Evolutionary conservation across 2,113 vertebrate species (phyloP).

Genomic region (Rhineura floridana): DNA sequence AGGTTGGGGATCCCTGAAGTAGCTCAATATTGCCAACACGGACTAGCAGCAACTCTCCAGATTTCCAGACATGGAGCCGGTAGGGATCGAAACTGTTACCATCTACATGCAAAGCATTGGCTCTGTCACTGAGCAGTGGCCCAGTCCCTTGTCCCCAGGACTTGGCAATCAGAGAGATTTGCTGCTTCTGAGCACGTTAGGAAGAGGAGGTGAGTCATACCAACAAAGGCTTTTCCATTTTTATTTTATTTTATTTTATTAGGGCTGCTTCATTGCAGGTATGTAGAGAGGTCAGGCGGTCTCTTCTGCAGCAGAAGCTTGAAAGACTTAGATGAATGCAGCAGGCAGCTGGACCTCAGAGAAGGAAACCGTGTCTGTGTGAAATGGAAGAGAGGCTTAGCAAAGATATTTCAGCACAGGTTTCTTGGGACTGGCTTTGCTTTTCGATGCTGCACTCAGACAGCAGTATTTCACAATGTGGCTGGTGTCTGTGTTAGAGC

Average conservation of each 20-base stretch:
- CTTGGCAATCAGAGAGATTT: not conserved
- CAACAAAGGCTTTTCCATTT: not conserved
- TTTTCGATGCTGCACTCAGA: not conserved
- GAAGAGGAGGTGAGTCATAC: not conserved
- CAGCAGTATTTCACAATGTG: not conserved
- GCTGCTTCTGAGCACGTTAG: not conserved
- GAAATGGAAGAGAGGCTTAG: not conserved
- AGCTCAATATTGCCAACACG: no score
- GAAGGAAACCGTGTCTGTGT: not conserved
- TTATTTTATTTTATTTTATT: not conserved
- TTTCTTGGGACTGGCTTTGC: not conserved
- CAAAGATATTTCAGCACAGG: not conserved
- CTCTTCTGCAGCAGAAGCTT: not conserved
- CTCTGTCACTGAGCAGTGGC: no score
- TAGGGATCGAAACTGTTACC: not conserved
- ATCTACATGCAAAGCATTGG: not conserved
- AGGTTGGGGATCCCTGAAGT: no score
- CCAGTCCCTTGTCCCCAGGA: not conserved
- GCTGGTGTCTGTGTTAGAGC: not conserved
- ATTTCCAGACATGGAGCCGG: no score
- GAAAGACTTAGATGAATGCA: not conserved
- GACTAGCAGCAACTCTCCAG: not conserved
- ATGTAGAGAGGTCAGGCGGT: not conserved
- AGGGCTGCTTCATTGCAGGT: not conserved
- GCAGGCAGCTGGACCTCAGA: not conserved